Conservation (phyloP, 2,113 vertebrate genomes). For the Scytalopus superciliaris region DNA sequence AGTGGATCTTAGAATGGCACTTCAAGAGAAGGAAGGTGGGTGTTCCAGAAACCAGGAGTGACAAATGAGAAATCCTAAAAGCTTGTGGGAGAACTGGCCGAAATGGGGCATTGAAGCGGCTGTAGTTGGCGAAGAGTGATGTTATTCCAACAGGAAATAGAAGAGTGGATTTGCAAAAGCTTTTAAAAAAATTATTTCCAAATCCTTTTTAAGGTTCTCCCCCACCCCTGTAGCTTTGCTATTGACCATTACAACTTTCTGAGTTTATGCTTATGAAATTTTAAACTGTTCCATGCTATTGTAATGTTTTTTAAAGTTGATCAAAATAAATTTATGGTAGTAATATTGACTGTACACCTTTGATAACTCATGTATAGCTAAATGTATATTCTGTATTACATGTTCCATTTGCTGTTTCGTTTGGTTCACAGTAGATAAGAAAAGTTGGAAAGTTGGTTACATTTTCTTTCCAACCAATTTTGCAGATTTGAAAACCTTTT, state of each 20-base stretch:
- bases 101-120: not conserved
- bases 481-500: not conserved
- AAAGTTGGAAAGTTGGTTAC: not conserved
- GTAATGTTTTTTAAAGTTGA: not conserved
- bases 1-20: constrained; percentile 47
- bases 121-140: constrained; percentile 24
- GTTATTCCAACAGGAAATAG: not conserved
- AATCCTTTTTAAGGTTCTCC: not conserved
- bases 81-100: constrained; percentile 26
- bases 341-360: not conserved
- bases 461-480: not conserved
- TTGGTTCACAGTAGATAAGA: not conserved
- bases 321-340: not conserved
- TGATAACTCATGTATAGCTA: not conserved
- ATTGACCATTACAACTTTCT: not conserved
- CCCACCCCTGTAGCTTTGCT: not conserved
- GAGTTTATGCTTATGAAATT: not conserved
- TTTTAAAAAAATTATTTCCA: not conserved
- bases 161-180: not conserved
- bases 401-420: not conserved
- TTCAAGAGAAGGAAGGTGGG: constrained; percentile 30
- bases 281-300: not conserved
- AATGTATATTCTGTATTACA: not conserved
- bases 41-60: not conserved
- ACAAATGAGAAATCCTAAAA: not conserved